Evolutionary conservation across 92 coral and sea anemone species (phyloP).

Genomic region (Epizoanthus rinbou): DNA sequence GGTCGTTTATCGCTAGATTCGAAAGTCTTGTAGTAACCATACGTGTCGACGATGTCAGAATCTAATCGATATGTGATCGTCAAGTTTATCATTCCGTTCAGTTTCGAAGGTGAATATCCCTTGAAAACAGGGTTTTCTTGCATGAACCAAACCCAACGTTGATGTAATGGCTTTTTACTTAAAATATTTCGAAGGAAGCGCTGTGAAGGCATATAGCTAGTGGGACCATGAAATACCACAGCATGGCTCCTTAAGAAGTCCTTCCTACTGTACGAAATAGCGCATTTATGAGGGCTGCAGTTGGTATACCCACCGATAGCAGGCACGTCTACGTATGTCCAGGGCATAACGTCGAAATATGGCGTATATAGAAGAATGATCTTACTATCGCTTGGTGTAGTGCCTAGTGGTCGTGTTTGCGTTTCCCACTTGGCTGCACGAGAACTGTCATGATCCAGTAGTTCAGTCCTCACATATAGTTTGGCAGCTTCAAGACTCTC

Average conservation of each 20-base stretch:
- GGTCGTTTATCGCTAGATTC: slow-evolving; percentile 23
- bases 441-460: background rate
- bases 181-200: slow-evolving; percentile 38
- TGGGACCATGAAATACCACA: slow-evolving; percentile 73
- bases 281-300: slow-evolving; percentile 63
- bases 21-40: slow-evolving; percentile 54
- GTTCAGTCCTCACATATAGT: background rate
- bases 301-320: background rate
- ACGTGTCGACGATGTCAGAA: slow-evolving; percentile 86
- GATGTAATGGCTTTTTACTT: slow-evolving; percentile 44
- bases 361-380: slow-evolving; percentile 74
- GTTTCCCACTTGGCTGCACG: background rate
- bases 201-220: slow-evolving; percentile 60
- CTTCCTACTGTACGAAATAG: slow-evolving; percentile 61
- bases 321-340: slow-evolving; percentile 67
- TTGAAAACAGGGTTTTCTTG: slow-evolving; percentile 75
- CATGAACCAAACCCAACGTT: slow-evolving; percentile 81
- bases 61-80: slow-evolving; percentile 84
- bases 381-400: slow-evolving; percentile 15
- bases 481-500: background rate
- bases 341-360: slow-evolving; percentile 64
- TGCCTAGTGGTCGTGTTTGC: background rate
- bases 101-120: slow-evolving; percentile 45
- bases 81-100: slow-evolving; percentile 82
- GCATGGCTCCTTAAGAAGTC: slow-evolving; percentile 73